These are phyloP conservation scores for Heterochromis multidens DNA, from an alignment of 2,113 vertebrate genomes.

Conservation along the genomic window DNA sequence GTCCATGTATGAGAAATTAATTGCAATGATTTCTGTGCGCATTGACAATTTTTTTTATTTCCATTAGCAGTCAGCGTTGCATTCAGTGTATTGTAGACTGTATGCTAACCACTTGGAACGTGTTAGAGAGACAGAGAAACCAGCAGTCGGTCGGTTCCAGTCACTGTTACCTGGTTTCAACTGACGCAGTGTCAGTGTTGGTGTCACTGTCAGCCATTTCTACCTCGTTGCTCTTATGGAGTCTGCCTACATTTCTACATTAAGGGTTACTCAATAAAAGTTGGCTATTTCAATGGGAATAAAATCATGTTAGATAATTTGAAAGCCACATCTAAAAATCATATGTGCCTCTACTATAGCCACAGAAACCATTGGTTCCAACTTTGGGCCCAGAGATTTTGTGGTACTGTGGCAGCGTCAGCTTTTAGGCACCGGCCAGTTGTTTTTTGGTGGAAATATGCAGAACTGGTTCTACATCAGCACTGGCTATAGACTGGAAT, in stretches of 20 bases:
- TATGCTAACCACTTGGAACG: background rate
- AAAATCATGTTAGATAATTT: background rate
- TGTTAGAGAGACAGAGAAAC: background rate
- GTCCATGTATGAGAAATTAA: background rate
- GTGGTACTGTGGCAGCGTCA: background rate
- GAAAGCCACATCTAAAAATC: background rate
- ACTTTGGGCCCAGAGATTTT: background rate
- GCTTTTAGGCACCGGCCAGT: conserved; percentile 12
- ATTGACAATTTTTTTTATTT: background rate
- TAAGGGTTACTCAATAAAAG: background rate
- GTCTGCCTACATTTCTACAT: background rate
- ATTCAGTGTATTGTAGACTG: background rate
- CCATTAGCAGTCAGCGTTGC: background rate
- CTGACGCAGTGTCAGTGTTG: background rate
- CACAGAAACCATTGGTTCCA: background rate
- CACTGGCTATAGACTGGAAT: background rate
- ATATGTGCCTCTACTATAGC: background rate
- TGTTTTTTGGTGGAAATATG: background rate
- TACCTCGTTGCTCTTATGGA: background rate
- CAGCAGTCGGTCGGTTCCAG: background rate
- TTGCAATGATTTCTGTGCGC: background rate
- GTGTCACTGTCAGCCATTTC: background rate
- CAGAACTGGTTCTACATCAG: background rate
- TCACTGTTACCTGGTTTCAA: background rate
- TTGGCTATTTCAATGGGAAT: background rate